Evolutionary conservation across 2,797 vertebrate genomes (phyloP), one percentile per base, ranked within the genome.

Genomic region (Poeciliopsis presidionis): DNA sequence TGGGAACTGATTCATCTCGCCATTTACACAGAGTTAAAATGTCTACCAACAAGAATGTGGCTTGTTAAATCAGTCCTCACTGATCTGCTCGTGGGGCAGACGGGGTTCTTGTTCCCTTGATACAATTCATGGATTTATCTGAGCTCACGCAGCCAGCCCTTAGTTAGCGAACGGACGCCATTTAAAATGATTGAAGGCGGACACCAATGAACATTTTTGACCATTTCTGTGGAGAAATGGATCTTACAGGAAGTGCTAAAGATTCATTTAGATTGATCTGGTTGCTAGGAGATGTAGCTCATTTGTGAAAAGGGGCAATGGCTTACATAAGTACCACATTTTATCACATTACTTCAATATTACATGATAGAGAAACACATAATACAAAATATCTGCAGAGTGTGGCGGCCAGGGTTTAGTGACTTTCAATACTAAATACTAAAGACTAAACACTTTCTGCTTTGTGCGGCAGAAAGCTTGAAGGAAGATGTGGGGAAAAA

Each of bases 1-100:
- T 63, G 71, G 81, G 47, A 87, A 80, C 74, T 61, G 73, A 86
- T 84, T 84, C n/a, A 78, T 81, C 82, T 77, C 67, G 8, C 74
- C 4, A 36, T 76, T 84, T 87, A 59, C 80, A 77, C 74, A 16
- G 3, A 67, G 82, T 81, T 25, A 18, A 81, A 80, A 83, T 51
- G 77, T 51, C 25, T 51, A 75, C 74, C 20, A 36, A 46, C 75
- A n/a, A 14, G 2, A 77, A 75, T 71, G 36, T 3, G 69, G 46
- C 41, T 33, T n/a, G 53, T 84, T 74, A 73, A 28, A 85, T 71
- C 51, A 59, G 46, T 36, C 22, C 49, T 78, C 30, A 30, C 53
- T 75, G 63, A 69, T 77, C 28, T 18, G 73, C 49, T 82, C n/a
- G 53, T 36, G 53, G 71, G 72, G 41, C 41, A 53, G 47, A 57